Percentiles rank a stretch among this genome's conserved stretches.
phyloP scores from a whole-genome alignment of 2,888 invertebrate genomes.

The Stenoptilia bipunctidactyla region DNA sequence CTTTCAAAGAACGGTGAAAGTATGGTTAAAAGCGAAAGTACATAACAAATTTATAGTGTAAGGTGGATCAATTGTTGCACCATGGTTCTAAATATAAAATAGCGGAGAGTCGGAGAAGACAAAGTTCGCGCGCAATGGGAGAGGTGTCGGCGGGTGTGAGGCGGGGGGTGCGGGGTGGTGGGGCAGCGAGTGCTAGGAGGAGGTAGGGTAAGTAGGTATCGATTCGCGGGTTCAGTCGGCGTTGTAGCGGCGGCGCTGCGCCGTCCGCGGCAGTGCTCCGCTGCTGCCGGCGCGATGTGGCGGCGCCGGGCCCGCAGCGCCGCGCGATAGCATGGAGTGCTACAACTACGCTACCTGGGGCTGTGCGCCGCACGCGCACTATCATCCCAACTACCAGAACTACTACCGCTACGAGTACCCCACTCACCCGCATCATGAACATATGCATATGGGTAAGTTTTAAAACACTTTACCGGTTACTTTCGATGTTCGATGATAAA shows the following conservation, averaged over 20 bases:
- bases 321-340: slow-evolving; percentile 41
- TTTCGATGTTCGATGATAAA: no score
- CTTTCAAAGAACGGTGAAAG: no score
- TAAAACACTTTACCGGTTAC: no score
- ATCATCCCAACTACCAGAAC: slow-evolving; percentile 45
- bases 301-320: slow-evolving; percentile 24
- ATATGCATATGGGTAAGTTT: slow-evolving; percentile 57
- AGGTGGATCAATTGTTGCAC: slow-evolving; percentile 68
- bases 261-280: slow-evolving; percentile 17
- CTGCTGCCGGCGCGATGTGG: slow-evolving; percentile 30
- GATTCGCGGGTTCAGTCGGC: slow-evolving; percentile 58
- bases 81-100: slow-evolving; percentile 71
- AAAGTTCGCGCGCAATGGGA: slow-evolving; percentile 70
- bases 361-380: slow-evolving; percentile 42
- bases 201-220: slow-evolving; percentile 58
- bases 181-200: slow-evolving; percentile 66
- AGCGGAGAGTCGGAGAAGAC: slow-evolving; percentile 49
- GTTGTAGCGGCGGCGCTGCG: not conserved
- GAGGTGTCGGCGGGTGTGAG: slow-evolving; percentile 40
- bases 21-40: no score
- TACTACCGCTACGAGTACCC: slow-evolving; percentile 62
- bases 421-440: slow-evolving; percentile 48
- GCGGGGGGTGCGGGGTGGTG: slow-evolving; percentile 62
- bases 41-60: slow-evolving; percentile 57
- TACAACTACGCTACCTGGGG: slow-evolving; percentile 40